phyloP scores from a whole-genome alignment of 2,113 vertebrate species.

The Stigmatopora nigra region DNA sequence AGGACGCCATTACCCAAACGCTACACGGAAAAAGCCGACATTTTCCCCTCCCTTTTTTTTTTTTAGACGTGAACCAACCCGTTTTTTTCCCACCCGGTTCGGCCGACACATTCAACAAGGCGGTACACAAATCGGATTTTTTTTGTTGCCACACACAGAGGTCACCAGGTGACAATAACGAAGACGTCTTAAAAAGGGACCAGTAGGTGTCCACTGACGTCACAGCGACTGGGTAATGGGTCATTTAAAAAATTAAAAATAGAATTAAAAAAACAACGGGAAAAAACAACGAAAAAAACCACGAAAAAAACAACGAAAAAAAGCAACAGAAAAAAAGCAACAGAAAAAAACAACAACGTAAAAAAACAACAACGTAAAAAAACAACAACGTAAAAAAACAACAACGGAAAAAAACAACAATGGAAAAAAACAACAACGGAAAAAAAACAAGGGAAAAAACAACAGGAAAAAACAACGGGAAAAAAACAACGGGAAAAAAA shows the following conservation, averaged over 20 bases:
- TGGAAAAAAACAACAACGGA: too few relatives aligned
- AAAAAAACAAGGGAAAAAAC: too few relatives aligned
- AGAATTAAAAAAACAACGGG: conserved; percentile 64
- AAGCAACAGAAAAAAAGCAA: too few relatives aligned
- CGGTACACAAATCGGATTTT: conserved; percentile 42
- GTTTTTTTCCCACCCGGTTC: neutral
- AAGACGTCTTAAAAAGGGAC: conserved; percentile 58
- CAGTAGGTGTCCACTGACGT: conserved; percentile 17
- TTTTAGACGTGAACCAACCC: neutral
- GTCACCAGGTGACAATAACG: conserved; percentile 51
- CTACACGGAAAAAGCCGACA: conserved; percentile 54
- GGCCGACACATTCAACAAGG: conserved; percentile 47
- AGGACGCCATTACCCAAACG: conserved; percentile 90
- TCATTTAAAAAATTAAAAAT: conserved; percentile 66
- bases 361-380: too few relatives aligned
- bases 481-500: conserved; percentile 61
- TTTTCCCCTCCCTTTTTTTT: neutral
- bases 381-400: too few relatives aligned
- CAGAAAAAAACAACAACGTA: conserved; percentile 72
- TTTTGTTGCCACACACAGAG: conserved; percentile 53
- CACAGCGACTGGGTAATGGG: conserved; percentile 84
- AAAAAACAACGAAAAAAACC: too few relatives aligned
- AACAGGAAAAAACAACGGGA: too few relatives aligned
- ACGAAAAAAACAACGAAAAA: too few relatives aligned
- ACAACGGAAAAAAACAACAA: conserved; percentile 77